A percentile compares a stretch with the other conserved stretches of the same genome.
Conservation (phyloP, 2,113 vertebrate species). For the Bos indicus region DNA sequence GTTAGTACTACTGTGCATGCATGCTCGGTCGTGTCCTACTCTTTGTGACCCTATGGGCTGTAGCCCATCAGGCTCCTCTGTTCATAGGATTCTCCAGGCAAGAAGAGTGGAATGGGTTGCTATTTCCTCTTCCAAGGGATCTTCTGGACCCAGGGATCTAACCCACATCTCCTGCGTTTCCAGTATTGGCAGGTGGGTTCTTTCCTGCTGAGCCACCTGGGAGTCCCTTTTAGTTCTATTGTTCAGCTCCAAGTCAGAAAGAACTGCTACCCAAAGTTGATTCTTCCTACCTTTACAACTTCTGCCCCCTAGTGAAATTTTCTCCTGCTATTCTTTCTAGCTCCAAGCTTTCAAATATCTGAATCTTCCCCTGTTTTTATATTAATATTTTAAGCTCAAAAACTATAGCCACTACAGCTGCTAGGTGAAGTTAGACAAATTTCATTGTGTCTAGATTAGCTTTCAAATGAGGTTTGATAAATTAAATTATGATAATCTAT, state of each 20-base stretch:
- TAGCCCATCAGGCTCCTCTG: neutral
- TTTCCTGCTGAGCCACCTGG: neutral
- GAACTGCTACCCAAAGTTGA: accelerated
- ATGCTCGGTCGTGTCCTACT: neutral
- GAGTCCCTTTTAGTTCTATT: neutral
- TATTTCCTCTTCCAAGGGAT: neutral
- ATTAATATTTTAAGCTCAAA: neutral
- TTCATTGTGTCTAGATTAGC: neutral
- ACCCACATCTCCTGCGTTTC: neutral
- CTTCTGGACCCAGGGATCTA: neutral
- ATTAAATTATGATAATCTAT: slow-evolving; percentile 26
- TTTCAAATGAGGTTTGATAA: slow-evolving; percentile 24
- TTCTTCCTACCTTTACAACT: neutral
- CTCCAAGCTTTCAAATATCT: neutral
- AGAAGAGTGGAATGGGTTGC: neutral
- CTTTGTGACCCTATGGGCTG: neutral
- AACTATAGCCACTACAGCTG: neutral
- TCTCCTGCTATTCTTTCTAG: neutral
- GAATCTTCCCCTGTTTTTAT: neutral
- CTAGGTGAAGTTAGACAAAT: neutral
- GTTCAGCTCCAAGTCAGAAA: no score
- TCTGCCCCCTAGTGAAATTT: slow-evolving; percentile 16
- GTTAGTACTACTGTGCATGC: neutral
- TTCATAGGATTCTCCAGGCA: neutral
- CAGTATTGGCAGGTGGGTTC: neutral